A percentile compares a stretch with the other conserved stretches of the same genome.
phyloP scores from a whole-genome alignment of 1,140 invertebrate species.

The Pseudomyrmex dendroicus region DNA sequence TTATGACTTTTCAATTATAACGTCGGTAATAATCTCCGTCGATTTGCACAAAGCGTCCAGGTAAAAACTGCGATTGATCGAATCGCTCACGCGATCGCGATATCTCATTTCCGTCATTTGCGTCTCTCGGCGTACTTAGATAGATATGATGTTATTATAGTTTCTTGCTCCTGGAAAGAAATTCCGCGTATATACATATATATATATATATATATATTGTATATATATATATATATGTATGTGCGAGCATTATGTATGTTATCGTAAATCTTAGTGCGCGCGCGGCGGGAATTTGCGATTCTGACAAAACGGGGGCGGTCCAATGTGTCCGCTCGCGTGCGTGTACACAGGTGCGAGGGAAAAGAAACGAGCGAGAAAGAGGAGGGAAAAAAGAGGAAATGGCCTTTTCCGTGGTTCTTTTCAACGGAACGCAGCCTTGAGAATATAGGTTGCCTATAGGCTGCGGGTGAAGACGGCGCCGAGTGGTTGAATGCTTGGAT shows the following conservation, averaged over 20 bases:
- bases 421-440: conserved; percentile 64
- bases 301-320: conserved; percentile 13
- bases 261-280: conserved; percentile 1
- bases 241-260: background rate
- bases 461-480: conserved; percentile 70
- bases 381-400: conserved; percentile 64
- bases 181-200: background rate
- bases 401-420: conserved; percentile 69
- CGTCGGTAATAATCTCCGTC: too few species aligned
- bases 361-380: conserved; percentile 38
- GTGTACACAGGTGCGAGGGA: conserved; percentile 11
- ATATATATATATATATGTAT: too few species aligned
- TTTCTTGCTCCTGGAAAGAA: conserved; percentile 4
- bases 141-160: background rate
- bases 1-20: conserved; percentile 46
- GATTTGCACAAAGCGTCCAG: background rate
- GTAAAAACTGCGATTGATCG: conserved; percentile 16
- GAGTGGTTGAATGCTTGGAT: conserved; percentile 77
- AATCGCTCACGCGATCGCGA: conserved; percentile 8
- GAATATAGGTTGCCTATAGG: conserved; percentile 77
- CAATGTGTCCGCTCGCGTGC: background rate
- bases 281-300: conserved; percentile 7
- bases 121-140: background rate
- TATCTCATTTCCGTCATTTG: conserved; percentile 8
- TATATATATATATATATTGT: too few species aligned